phyloP scores from a whole-genome alignment of 2,797 vertebrate genomes.

The Aselliscus stoliczkanus region DNA sequence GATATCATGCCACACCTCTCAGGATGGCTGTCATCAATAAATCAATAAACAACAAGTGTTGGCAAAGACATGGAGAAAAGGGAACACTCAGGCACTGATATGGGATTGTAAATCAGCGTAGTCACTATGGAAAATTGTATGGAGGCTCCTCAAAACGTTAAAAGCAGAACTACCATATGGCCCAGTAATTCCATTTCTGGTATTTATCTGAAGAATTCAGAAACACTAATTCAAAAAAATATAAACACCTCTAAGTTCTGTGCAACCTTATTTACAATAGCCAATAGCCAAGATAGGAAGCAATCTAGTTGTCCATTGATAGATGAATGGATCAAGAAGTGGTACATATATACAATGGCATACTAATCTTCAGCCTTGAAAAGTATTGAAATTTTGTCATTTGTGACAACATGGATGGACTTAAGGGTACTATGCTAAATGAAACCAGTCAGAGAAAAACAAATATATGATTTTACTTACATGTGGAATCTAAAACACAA shows the following conservation, averaged over 20 bases:
- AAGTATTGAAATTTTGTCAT: not conserved
- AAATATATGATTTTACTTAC: not conserved
- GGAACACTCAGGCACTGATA: not conserved
- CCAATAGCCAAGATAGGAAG: not conserved
- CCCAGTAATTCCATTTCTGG: not conserved
- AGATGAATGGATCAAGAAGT: not conserved
- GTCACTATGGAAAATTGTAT: not conserved
- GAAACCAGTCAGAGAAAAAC: not conserved
- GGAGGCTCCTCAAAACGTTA: too few relatives aligned
- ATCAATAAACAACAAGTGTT: not conserved
- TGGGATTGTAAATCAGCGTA: not conserved
- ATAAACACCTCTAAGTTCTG: not conserved
- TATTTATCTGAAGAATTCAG: not conserved
- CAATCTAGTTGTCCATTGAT: not conserved
- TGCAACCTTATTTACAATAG: not conserved
- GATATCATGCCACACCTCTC: not conserved
- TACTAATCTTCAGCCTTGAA: not conserved
- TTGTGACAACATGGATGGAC: not conserved
- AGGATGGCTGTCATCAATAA: not conserved
- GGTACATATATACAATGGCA: not conserved
- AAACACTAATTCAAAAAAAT: not conserved
- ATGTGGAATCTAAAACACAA: not conserved
- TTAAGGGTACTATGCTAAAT: not conserved
- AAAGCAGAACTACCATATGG: not conserved
- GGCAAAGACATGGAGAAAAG: not conserved